Conservation (phyloP, 30 jellyfish, hydroid and myxozoan species). For the Morbakka virulenta region DNA sequence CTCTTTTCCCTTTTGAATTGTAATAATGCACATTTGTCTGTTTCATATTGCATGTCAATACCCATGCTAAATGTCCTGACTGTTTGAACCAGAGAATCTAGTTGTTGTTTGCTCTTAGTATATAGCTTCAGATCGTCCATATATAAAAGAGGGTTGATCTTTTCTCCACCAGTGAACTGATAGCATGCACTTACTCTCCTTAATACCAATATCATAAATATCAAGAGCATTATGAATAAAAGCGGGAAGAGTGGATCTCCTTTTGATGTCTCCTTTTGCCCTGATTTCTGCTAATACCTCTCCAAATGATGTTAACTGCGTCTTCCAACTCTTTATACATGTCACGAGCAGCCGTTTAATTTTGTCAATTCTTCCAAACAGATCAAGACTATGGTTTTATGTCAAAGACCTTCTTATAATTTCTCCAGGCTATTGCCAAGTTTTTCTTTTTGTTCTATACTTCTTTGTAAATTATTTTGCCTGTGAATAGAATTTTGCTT, state of each 20-base stretch:
- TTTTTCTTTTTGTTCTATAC: not conserved
- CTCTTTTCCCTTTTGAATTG: constrained; percentile 11
- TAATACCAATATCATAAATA: no score
- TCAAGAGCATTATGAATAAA: no score
- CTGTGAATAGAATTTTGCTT: not conserved
- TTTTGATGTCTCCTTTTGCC: no score
- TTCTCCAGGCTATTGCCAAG: not conserved
- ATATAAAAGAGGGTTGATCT: no score
- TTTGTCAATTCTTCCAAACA: constrained; percentile 1
- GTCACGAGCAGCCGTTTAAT: constrained; percentile 13
- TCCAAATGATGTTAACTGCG: constrained; percentile 6
- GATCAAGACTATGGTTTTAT: not conserved
- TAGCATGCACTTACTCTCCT: no score
- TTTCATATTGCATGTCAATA: no score
- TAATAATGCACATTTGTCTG: not conserved
- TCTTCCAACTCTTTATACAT: constrained; percentile 13
- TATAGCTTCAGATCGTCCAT: no score
- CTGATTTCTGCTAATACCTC: constrained; percentile 19
- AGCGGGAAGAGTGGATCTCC: no score
- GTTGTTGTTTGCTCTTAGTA: no score
- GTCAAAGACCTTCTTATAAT: not conserved
- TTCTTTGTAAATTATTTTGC: not conserved
- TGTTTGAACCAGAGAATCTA: no score
- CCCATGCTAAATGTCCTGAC: no score
- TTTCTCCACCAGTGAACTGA: no score